Evolutionary conservation across 2,888 invertebrate species (phyloP).

Genomic region (Perizoma affinitatum): DNA sequence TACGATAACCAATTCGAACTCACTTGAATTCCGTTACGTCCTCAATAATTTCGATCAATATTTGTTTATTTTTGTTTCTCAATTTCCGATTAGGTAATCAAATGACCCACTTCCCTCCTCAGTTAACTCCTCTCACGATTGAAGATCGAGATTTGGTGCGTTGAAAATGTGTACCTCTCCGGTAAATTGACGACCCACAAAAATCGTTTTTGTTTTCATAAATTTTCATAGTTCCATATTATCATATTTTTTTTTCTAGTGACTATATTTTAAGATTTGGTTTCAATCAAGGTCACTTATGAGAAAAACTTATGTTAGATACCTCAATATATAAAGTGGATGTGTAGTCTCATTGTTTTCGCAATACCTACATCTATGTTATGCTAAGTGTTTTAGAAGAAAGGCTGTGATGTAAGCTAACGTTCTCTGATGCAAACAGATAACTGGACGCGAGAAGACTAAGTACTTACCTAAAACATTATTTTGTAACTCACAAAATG

Average conservation of each 20-base stretch:
- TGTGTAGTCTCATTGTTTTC: too few relatives aligned
- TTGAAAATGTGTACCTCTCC: too few relatives aligned
- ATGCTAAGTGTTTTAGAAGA: conserved; percentile 28
- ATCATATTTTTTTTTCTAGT: too few relatives aligned
- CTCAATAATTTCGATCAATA: conserved; percentile 34
- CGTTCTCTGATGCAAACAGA: conserved; percentile 39
- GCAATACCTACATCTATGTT: not conserved
- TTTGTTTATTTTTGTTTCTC: conserved; percentile 43
- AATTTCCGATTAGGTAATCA: conserved; percentile 52
- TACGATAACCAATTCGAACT: conserved; percentile 3
- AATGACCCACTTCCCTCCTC: conserved; percentile 46
- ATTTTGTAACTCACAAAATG: conserved; percentile 9
- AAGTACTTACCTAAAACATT: not conserved
- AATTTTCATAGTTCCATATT: too few relatives aligned
- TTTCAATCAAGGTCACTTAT: too few relatives aligned
- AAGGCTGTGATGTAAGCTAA: conserved; percentile 41
- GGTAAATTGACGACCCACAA: too few relatives aligned
- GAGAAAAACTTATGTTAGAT: too few relatives aligned
- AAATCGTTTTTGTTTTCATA: too few relatives aligned
- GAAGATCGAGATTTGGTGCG: conserved; percentile 20
- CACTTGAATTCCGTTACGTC: conserved; percentile 26
- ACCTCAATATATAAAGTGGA: too few relatives aligned
- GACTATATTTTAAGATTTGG: too few relatives aligned
- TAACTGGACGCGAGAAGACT: conserved; percentile 26
- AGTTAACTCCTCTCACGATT: conserved; percentile 44